phyloP scores from a whole-genome alignment of 2,888 invertebrate genomes.

The Drosophila lutescens region DNA sequence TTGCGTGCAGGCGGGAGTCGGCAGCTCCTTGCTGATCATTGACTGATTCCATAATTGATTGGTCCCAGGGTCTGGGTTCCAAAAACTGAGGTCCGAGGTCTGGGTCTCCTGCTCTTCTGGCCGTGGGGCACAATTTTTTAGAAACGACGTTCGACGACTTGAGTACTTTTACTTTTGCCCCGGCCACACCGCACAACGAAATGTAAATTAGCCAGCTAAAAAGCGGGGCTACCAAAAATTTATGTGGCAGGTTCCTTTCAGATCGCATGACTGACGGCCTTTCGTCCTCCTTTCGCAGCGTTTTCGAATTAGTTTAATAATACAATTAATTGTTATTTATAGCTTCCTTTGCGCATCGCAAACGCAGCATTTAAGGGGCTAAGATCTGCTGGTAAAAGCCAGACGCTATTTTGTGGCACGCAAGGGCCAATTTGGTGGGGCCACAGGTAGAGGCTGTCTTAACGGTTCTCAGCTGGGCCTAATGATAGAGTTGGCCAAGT shows the following conservation, averaged over 20 bases:
- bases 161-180: slow-evolving; percentile 68
- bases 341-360: slow-evolving; percentile 65
- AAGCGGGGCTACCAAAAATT: slow-evolving; percentile 45
- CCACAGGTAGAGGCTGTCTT: slow-evolving; percentile 26
- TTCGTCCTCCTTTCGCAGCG: slow-evolving; percentile 54
- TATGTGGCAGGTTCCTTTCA: slow-evolving; percentile 50
- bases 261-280: slow-evolving; percentile 77
- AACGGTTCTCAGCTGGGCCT: slow-evolving; percentile 50
- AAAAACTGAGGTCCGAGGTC: background rate
- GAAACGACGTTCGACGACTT: slow-evolving; percentile 40
- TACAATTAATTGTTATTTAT: slow-evolving; percentile 80
- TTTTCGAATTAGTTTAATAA: slow-evolving; percentile 77
- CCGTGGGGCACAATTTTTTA: slow-evolving; percentile 73
- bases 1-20: slow-evolving; percentile 50
- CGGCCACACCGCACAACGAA: slow-evolving; percentile 42
- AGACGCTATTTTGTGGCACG: slow-evolving; percentile 70
- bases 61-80: slow-evolving; percentile 20
- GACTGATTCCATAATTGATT: slow-evolving; percentile 78
- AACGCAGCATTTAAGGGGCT: slow-evolving; percentile 53
- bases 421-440: slow-evolving; percentile 49
- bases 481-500: slow-evolving; percentile 41
- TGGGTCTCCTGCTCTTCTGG: slow-evolving; percentile 19
- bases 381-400: slow-evolving; percentile 15
- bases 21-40: slow-evolving; percentile 69
- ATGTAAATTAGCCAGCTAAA: slow-evolving; percentile 70